phyloP scores from a whole-genome alignment of 2,113 vertebrate genomes.

The Perca fluviatilis region DNA sequence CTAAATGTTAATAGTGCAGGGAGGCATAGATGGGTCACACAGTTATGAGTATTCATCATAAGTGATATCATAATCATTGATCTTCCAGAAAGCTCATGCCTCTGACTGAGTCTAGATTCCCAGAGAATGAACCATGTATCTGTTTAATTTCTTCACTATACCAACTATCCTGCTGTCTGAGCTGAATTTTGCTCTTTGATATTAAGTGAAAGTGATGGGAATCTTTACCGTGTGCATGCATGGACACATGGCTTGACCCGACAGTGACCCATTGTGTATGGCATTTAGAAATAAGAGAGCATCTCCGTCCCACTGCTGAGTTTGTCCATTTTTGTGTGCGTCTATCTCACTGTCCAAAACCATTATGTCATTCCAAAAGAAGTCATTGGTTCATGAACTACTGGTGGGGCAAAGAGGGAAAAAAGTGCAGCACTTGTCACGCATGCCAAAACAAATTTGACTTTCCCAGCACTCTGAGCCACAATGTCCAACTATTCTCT shows the following conservation, averaged over 20 bases:
- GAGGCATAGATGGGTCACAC: too few species aligned
- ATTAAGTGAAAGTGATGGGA: slow-evolving; percentile 7
- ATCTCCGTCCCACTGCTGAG: slow-evolving; percentile 2
- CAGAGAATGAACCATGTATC: too few species aligned
- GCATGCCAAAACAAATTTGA: slow-evolving; percentile 21
- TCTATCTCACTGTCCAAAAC: slow-evolving; percentile 24
- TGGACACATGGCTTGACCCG: neutral
- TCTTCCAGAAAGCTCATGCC: too few species aligned
- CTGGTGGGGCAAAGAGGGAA: neutral
- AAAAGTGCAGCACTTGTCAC: neutral
- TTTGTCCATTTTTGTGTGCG: slow-evolving; percentile 3
- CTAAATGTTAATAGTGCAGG: too few species aligned
- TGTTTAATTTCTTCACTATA: neutral
- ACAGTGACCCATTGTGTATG: neutral
- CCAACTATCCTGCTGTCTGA: neutral
- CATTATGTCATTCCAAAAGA: slow-evolving; percentile 21
- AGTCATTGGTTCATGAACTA: slow-evolving; percentile 4
- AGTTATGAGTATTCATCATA: too few species aligned
- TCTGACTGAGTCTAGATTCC: too few species aligned
- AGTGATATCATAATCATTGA: too few species aligned
- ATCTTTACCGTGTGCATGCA: neutral
- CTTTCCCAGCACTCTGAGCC: slow-evolving; percentile 46
- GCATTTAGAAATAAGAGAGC: slow-evolving; percentile 15
- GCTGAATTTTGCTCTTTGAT: slow-evolving; percentile 7
- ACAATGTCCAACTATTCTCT: slow-evolving; percentile 44